Evolutionary conservation across 2,888 invertebrate genomes (phyloP), one percentile per base, ranked within the genome.

Genomic region (Acanthosoma haemorrhoidale): DNA sequence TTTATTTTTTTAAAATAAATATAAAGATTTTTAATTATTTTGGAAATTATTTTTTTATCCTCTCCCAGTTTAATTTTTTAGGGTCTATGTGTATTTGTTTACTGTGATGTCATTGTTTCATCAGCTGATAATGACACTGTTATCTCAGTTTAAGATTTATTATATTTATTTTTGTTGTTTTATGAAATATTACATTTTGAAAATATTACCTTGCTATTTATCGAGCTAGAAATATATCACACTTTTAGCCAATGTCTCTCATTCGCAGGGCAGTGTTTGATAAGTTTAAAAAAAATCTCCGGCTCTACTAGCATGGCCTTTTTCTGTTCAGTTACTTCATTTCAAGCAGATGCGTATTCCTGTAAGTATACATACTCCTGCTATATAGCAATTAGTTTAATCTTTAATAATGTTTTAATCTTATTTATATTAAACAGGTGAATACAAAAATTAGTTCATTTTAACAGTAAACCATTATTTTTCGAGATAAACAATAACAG

Each of bases 191-290:
- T 21, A 21, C 25, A 43, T 43, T 21, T 43, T 9, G 11, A 21
- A 43, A n/a, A n/a, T n/a, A n/a, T n/a, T n/a, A 43, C n/a, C n/a
- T 51, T 51, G 51, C 25, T 51, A 51, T 51, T 51, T 51, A 51
- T 51, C 29, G 25, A n/a, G n/a, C 25, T 29, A n/a, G n/a, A 25
- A 5, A 25, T 29, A n/a, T 1, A 6, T 18, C 21, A 11, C 5
- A 6, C n/a, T 51, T 51, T 51, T 25, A n/a, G 51, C 51, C 21
- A 25, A 25, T n/a, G 51, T 51, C 29, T 13, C 51, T 51, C 51
- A 51, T 51, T 25, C 6, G 25, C n/a, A 51, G n/a, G 4, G 43
- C 13, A 2, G 25, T n/a, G n/a, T 25, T 8, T 21, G n/a, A n/a
- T 51, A 51, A 51, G 6, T 2, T 25, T 5, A n/a, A 6, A 4